phyloP scores from a whole-genome alignment of 2,113 vertebrate genomes.

The Pycnonotus jocosus region DNA sequence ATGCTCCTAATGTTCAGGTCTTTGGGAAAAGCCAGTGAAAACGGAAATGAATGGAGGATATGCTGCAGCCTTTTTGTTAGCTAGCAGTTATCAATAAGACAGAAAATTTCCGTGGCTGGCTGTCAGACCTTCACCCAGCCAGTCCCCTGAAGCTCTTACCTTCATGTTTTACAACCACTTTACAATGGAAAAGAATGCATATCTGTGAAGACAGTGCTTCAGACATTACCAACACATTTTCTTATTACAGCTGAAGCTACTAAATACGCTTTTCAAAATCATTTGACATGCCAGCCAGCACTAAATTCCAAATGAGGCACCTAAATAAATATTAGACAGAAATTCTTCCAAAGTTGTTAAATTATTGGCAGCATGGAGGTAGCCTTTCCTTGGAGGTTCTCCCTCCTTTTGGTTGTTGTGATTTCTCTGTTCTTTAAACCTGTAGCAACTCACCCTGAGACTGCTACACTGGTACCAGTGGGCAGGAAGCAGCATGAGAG shows the following conservation, averaged over 20 bases:
- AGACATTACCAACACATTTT: neutral
- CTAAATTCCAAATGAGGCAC: neutral
- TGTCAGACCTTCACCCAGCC: neutral
- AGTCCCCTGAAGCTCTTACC: neutral
- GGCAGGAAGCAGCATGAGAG: neutral
- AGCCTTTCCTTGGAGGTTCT: neutral
- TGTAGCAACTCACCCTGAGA: neutral
- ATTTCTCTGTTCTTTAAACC: neutral
- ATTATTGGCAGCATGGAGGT: fast-evolving
- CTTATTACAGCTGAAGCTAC: neutral
- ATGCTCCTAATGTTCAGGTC: neutral
- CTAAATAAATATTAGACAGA: neutral
- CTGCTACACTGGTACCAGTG: neutral
- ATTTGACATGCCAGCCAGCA: neutral
- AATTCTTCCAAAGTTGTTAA: neutral
- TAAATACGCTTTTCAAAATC: neutral
- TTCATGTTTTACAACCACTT: neutral
- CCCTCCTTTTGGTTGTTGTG: neutral
- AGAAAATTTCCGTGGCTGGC: neutral
- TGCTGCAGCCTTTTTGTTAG: neutral
- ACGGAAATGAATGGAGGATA: neutral
- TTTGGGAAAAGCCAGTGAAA: neutral
- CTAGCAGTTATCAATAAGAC: neutral
- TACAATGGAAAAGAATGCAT: neutral
- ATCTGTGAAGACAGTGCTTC: neutral